These are phyloP conservation scores for Trichomalopsis sarcophagae DNA, from an alignment of 1,140 invertebrate species.

Conservation along the genomic window DNA sequence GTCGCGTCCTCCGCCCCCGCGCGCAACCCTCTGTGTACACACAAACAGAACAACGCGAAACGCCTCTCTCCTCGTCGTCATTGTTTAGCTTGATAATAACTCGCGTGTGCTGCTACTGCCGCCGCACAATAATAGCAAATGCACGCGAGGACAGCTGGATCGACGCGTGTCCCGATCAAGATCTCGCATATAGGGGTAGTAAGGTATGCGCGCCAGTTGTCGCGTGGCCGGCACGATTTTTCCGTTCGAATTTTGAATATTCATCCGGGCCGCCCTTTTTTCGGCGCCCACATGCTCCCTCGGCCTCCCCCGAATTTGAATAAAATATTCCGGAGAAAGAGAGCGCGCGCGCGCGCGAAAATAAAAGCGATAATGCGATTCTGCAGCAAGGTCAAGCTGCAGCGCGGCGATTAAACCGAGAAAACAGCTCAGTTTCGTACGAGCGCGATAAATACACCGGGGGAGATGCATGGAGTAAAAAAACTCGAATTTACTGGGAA, in stretches of 20 bases:
- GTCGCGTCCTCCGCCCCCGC: not conserved
- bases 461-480: not conserved
- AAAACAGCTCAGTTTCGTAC: not conserved
- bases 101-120: not conserved
- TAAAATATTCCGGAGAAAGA: not conserved
- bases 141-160: not conserved
- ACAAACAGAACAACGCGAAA: not conserved
- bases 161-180: constrained; percentile 10
- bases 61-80: not conserved
- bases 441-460: not conserved
- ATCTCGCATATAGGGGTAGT: not conserved
- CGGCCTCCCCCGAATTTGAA: not conserved
- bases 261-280: not conserved
- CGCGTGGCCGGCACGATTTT: not conserved
- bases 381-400: not conserved
- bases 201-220: not conserved
- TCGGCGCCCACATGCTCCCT: not conserved
- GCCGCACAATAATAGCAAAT: not conserved
- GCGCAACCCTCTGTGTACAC: not conserved
- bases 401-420: not conserved
- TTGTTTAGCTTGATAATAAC: constrained; percentile 1
- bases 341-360: not conserved
- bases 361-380: not conserved
- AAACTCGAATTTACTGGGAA: not conserved
- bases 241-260: not conserved